Evolutionary conservation across 2,113 vertebrate genomes (phyloP).

Genomic region (Pogonocichla stellata): DNA sequence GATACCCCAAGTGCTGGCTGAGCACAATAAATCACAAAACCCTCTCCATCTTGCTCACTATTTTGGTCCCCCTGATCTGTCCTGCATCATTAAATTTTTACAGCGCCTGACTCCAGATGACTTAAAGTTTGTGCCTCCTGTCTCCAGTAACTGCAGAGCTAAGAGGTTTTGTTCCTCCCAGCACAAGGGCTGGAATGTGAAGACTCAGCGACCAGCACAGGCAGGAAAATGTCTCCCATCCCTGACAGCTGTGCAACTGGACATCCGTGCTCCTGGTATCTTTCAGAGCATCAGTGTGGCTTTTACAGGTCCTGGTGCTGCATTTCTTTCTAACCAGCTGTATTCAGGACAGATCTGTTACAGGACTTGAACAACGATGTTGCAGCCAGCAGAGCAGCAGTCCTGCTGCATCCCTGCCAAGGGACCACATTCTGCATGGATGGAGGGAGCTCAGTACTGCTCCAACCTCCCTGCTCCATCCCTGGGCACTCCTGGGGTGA

Average conservation of each 20-base stretch:
- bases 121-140: slow-evolving; percentile 35
- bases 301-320: neutral
- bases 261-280: neutral
- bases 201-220: slow-evolving; percentile 23
- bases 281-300: neutral
- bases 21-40: neutral
- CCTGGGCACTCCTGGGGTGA: neutral
- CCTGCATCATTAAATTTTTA: slow-evolving; percentile 63
- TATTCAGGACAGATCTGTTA: neutral
- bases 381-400: neutral
- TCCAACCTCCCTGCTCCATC: neutral
- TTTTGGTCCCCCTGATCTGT: slow-evolving; percentile 34
- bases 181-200: slow-evolving; percentile 44
- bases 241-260: neutral
- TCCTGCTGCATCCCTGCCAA: neutral
- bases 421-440: neutral
- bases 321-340: neutral
- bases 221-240: neutral
- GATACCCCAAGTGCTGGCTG: neutral
- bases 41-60: neutral
- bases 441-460: neutral
- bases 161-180: slow-evolving; percentile 31
- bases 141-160: slow-evolving; percentile 49
- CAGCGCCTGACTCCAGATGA: slow-evolving; percentile 6
- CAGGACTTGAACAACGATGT: neutral